Conservation (phyloP, 2,113 vertebrate genomes). For the Nicator chloris region DNA sequence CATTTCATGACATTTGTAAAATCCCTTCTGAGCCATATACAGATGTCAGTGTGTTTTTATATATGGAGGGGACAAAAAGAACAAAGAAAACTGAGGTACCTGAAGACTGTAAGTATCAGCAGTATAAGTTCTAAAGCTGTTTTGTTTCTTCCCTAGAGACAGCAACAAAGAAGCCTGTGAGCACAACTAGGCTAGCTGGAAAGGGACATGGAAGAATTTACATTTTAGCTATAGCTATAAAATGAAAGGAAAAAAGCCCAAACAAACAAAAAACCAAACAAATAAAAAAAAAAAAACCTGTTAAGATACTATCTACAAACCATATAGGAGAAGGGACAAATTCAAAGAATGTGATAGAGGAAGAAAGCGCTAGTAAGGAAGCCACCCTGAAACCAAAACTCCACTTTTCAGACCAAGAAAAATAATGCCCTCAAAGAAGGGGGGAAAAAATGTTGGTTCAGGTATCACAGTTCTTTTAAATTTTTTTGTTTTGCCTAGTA, state of each 20-base stretch:
- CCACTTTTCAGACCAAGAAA: neutral
- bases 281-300: neutral
- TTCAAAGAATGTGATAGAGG: neutral
- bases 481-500: neutral
- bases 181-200: neutral
- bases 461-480: neutral
- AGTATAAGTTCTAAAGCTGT: neutral
- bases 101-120: neutral
- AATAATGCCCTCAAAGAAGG: neutral
- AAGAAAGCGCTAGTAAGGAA: neutral
- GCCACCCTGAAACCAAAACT: neutral
- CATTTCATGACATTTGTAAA: neutral
- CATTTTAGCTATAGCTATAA: neutral
- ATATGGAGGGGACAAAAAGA: neutral
- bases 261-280: neutral
- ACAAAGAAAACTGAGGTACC: neutral
- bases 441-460: neutral
- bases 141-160: neutral
- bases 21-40: neutral
- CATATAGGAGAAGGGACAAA: rapidly evolving
- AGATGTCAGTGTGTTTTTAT: neutral
- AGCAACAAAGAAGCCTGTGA: neutral
- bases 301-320: neutral
- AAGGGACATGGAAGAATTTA: neutral
- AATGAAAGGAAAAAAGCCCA: neutral